Percentiles rank a stretch among this genome's conserved stretches.
phyloP scores from a whole-genome alignment of 2,113 vertebrate species.

The Seriola rivoliana region DNA sequence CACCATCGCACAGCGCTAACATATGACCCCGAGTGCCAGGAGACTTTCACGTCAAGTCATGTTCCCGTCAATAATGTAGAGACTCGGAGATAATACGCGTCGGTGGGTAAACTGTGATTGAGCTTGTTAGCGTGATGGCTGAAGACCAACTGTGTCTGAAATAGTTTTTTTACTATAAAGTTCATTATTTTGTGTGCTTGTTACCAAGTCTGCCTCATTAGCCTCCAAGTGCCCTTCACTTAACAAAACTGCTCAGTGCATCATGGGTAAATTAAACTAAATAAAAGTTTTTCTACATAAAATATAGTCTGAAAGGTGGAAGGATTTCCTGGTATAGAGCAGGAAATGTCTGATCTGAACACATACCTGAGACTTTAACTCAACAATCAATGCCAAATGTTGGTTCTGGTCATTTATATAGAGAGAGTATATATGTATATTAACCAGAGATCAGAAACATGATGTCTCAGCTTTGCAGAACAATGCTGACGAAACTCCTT shows the following conservation, averaged over 20 bases:
- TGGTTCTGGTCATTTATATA: too few relatives aligned
- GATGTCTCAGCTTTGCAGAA: too few relatives aligned
- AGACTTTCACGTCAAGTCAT: conserved; percentile 39
- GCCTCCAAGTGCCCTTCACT: not conserved
- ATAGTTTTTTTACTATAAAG: not conserved
- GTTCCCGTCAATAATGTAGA: conserved; percentile 10
- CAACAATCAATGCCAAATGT: too few relatives aligned
- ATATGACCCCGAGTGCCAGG: not conserved
- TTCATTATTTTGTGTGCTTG: not conserved
- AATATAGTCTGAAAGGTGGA: not conserved
- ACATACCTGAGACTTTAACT: too few relatives aligned
- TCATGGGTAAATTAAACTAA: too few relatives aligned
- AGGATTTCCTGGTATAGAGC: not conserved
- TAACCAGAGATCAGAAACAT: too few relatives aligned
- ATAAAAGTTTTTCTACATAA: not conserved
- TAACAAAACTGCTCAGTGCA: too few relatives aligned
- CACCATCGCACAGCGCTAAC: conserved; percentile 4
- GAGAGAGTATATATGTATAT: too few relatives aligned
- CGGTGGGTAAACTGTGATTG: conserved; percentile 15
- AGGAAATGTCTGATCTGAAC: not conserved
- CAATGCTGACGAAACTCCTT: too few relatives aligned
- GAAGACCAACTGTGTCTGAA: conserved; percentile 9
- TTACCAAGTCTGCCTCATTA: not conserved
- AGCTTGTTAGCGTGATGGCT: not conserved
- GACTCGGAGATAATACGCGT: not conserved